Evolutionary conservation across 2,888 invertebrate genomes (phyloP).

Genomic region (Drosophila histrio): DNA sequence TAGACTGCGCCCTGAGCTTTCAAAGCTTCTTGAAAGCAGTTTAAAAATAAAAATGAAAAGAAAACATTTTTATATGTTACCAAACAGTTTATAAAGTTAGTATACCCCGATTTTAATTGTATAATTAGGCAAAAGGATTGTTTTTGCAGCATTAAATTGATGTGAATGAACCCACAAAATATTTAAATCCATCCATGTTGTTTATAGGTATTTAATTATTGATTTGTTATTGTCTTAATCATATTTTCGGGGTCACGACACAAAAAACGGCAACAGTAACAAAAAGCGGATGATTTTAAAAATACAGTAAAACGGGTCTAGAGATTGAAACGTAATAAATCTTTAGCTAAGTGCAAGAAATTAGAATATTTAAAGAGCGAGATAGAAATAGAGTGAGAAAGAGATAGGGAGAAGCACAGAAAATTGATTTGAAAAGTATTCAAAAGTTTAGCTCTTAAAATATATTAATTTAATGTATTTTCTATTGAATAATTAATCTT

Average conservation of each 20-base stretch:
- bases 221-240: slow-evolving; percentile 26
- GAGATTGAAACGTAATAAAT: not conserved
- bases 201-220: slow-evolving; percentile 31
- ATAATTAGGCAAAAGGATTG: not conserved
- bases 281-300: slow-evolving; percentile 11
- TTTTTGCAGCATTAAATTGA: not conserved
- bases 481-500: no score
- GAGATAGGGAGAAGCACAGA: not conserved
- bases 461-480: not conserved
- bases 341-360: not conserved
- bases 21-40: not conserved
- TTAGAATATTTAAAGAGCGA: not conserved
- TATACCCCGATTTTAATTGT: not conserved
- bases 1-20: no score
- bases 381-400: not conserved
- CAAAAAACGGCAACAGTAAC: slow-evolving; percentile 4
- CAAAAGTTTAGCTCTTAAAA: not conserved
- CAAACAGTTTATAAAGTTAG: not conserved
- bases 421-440: not conserved
- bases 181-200: slow-evolving; percentile 31
- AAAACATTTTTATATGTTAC: not conserved
- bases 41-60: not conserved
- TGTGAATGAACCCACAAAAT: slow-evolving; percentile 36
- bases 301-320: slow-evolving; percentile 9
- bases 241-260: slow-evolving; percentile 18